Conservation (phyloP, 2,113 vertebrate species). For the Zosterops japonicus region DNA sequence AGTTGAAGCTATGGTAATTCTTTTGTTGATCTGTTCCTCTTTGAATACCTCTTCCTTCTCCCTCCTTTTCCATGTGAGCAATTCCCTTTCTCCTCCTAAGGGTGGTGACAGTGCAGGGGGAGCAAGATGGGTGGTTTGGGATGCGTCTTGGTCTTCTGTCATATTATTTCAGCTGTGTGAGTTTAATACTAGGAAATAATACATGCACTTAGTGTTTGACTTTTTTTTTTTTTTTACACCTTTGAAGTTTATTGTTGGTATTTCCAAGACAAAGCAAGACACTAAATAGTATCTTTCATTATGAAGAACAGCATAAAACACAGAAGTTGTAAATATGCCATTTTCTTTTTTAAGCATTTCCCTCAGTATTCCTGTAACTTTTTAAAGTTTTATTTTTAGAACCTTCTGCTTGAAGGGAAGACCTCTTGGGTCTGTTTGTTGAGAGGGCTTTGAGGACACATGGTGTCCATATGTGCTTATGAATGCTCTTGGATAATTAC, state of each 20-base stretch:
- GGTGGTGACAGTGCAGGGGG: too few species aligned
- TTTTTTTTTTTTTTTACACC: neutral
- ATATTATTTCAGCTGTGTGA: neutral
- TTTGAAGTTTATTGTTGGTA: neutral
- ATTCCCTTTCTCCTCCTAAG: neutral
- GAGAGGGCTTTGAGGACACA: neutral
- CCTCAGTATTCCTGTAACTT: neutral
- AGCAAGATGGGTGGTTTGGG: neutral
- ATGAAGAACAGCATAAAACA: neutral
- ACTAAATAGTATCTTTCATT: neutral
- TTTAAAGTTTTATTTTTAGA: neutral
- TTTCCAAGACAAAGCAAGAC: neutral
- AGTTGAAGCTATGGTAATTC: neutral
- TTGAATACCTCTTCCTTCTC: neutral
- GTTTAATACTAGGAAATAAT: neutral
- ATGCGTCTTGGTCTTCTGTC: neutral
- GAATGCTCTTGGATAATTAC: neutral
- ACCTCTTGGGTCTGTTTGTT: neutral
- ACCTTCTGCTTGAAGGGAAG: neutral
- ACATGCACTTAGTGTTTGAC: neutral
- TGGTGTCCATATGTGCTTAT: neutral
- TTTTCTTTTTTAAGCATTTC: neutral
- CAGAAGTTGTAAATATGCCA: neutral
- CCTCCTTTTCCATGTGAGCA: accelerated
- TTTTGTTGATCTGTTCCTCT: neutral